Evolutionary conservation across 2,797 vertebrate genomes (phyloP), one percentile per base, ranked within the genome.

Genomic region (Taeniopygia guttata): DNA sequence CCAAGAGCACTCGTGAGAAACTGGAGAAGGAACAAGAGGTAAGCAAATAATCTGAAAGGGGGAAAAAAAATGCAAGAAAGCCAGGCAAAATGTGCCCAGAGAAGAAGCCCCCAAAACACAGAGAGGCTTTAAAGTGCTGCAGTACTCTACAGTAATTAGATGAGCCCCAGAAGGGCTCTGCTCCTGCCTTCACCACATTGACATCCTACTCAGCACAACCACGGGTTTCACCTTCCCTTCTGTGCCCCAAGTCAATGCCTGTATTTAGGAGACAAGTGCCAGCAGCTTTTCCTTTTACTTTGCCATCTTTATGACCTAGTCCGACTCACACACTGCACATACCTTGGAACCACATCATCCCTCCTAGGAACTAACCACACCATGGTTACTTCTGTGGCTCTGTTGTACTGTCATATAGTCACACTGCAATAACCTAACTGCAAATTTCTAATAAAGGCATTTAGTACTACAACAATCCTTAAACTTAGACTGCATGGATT

Each of bases 381-480:
- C 30, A 4, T 5, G 16, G 14, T 30, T 1, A 4, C 55, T 48
- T 29, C 38, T 45, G n/a, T 32, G 32, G 32, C 32, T 56, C 38
- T 0, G 0, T 17, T 51, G 9, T 14, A 3, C 11, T 56, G 40
- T 22, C 63, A 34, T 11, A 11, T 18, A n/a, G 29, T 16, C 29
- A 85, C n/a, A 32, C 19, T 16, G 11, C 0, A 8, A n/a, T 45
- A 59, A 76, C 42, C 27, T 34, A 45, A n/a, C 13, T 77, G 45
- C 16, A 77, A 74, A 49, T 17, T 30, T 13, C 59, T 73, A 52
- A 69, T 21, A 25, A 52, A 92, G 81, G 21, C 66, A 74, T 15
- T 70, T 67, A 81, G 36, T n/a, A 40, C 17, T 30, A 68, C 51
- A 84, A 59, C 7, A 38, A 16, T 21, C 52, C 56, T 83, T 42